Evolutionary conservation across 2,113 vertebrate species (phyloP).

Genomic region (Equus przewalskii): DNA sequence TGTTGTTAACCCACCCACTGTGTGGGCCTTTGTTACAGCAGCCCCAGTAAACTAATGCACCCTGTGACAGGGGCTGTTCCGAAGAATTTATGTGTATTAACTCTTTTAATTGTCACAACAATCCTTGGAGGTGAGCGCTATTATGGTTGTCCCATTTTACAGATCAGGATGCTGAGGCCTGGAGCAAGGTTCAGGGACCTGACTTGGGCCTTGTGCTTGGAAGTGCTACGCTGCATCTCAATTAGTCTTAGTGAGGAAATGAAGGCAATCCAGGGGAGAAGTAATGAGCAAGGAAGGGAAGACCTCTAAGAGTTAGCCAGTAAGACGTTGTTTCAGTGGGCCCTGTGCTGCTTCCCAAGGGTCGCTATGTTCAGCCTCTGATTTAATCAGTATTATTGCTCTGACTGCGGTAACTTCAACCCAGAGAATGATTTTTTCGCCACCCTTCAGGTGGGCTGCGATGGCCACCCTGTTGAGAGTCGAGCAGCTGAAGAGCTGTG

Average conservation of each 20-base stretch:
- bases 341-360: neutral
- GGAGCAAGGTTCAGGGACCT: too few species aligned
- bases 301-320: neutral
- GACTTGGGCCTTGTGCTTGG: neutral
- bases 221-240: neutral
- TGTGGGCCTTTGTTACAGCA: neutral
- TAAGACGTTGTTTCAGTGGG: neutral
- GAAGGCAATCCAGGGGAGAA: too few species aligned
- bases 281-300: neutral
- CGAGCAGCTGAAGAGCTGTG: neutral
- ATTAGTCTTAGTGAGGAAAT: neutral
- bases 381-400: neutral
- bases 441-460: neutral
- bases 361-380: neutral
- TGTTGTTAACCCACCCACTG: neutral
- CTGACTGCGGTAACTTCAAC: neutral
- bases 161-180: neutral
- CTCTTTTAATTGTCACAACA: neutral
- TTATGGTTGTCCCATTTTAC: neutral
- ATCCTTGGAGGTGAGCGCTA: neutral
- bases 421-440: neutral
- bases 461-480: neutral
- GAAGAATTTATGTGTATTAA: rapidly evolving
- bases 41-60: neutral
- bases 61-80: neutral